Percentiles rank a stretch among this genome's conserved stretches.
Evolutionary conservation across 2,888 invertebrate species (phyloP).

Genomic region (Lasioglossum leucozonium): DNA sequence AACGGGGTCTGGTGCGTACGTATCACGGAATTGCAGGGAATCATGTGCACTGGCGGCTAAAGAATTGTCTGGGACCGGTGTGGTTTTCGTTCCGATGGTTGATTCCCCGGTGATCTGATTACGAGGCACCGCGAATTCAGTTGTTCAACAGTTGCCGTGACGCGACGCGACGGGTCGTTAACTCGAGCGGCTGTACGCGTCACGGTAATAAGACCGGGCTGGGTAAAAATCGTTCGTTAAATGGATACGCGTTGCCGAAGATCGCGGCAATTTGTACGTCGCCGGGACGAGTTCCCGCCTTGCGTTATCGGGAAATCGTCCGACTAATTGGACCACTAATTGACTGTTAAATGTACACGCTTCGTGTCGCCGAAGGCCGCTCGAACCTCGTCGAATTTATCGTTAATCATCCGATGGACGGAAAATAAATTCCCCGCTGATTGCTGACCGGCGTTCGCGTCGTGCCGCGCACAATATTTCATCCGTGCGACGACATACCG

Average conservation of each 20-base stretch:
- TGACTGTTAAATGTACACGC: constrained; percentile 1
- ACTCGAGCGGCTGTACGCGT: constrained; percentile 4
- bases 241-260: constrained; percentile 2
- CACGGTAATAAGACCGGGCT: constrained; percentile 10
- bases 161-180: constrained; percentile 4
- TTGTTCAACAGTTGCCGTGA: not conserved
- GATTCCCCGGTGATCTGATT: constrained; percentile 13
- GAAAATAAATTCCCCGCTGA: not conserved
- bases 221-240: constrained; percentile 10
- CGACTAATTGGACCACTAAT: not conserved
- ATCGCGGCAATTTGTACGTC: constrained; percentile 7
- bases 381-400: not conserved
- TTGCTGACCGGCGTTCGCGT: not conserved
- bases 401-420: not conserved
- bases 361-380: not conserved
- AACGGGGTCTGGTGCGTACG: not conserved
- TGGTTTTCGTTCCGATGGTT: constrained; percentile 2
- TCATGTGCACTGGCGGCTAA: not conserved
- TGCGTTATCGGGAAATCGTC: not conserved
- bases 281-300: not conserved
- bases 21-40: not conserved
- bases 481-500: not conserved
- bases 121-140: not conserved
- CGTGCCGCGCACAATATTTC: not conserved
- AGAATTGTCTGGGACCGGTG: not conserved